Evolutionary conservation across 2,888 invertebrate species (phyloP), one percentile per base, ranked within the genome.

Genomic region (Diachrysia chrysitis): DNA sequence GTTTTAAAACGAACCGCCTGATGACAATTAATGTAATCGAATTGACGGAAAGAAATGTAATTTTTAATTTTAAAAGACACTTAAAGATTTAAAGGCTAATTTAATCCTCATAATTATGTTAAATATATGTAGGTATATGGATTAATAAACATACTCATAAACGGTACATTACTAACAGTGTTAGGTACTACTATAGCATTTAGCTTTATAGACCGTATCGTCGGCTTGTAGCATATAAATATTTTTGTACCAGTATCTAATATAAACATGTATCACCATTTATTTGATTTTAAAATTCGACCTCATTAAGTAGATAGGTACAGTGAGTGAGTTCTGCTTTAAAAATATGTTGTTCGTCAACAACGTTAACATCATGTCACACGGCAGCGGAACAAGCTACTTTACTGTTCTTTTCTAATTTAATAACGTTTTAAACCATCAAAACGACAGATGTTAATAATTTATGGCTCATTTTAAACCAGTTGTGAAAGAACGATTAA

Each of bases 201-300:
- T 76, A 73, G 73, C 65, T 81, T 71, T 73, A 77, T 69, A 68
- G 75, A 74, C 71, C 79, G 77, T 79, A 78, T 83, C 78, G 70
- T 77, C 64, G 71, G 70, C 64, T 71, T 6, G n/a, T n/a, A 69
- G 69, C 79, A 76, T 73, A 78, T 71, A 76, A 75, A 83, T 78
- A 76, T 73, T 84, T 79, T 72, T 73, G 68, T 76, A 81, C 81
- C 73, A 66, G 78, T 82, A 80, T 72, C 67, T 73, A 77, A 75
- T 67, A 76, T 87, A 89, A 85, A 87, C 82, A 87, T 84, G 73
- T 78, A 83, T 88, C 85, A 84, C 64, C 83, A 88, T 87, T 76
- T 72, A 84, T 84, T 87, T 87, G 85, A 83, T 89, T 88, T 87
- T 82, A 72, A 83, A 87, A 82, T 69, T 69, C 73, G 67, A 76